These are phyloP conservation scores for Harpagus bidentatus DNA, from an alignment of 2,113 vertebrate species.

Conservation along the genomic window DNA sequence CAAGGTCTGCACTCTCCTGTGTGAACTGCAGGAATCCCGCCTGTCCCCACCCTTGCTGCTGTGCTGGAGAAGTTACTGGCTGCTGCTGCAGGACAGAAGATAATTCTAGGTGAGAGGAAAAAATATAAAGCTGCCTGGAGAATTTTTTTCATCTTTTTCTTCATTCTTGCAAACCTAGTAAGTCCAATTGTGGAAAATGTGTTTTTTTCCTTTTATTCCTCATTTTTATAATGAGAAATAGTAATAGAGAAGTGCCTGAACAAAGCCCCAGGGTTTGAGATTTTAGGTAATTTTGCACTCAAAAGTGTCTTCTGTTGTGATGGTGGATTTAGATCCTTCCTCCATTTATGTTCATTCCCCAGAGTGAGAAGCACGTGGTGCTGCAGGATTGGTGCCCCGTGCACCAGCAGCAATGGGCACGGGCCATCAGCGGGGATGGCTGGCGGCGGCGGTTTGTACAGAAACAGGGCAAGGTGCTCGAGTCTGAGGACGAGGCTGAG, in stretches of 20 bases:
- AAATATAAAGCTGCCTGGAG: neutral
- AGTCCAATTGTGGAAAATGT: neutral
- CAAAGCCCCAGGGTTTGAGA: neutral
- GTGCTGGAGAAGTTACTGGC: neutral
- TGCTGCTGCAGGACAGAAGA: neutral
- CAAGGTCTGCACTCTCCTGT: neutral
- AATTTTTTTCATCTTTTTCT: neutral
- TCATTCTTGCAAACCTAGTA: neutral
- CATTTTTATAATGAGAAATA: neutral
- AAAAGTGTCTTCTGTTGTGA: neutral
- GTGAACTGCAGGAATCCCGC: neutral
- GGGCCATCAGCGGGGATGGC: accelerated
- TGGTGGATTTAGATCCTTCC: neutral
- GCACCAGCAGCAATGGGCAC: neutral
- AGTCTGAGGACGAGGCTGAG: neutral
- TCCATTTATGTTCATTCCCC: neutral
- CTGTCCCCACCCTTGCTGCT: neutral
- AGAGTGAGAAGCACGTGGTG: neutral
- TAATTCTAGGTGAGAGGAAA: neutral
- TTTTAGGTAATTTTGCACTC: neutral
- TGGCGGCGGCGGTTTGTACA: accelerated
- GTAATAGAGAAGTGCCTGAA: neutral
- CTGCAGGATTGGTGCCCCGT: neutral
- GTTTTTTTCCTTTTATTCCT: neutral
- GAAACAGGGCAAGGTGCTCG: neutral